Conservation (phyloP, 2,797 vertebrate genomes). For the Hirundo rustica region DNA sequence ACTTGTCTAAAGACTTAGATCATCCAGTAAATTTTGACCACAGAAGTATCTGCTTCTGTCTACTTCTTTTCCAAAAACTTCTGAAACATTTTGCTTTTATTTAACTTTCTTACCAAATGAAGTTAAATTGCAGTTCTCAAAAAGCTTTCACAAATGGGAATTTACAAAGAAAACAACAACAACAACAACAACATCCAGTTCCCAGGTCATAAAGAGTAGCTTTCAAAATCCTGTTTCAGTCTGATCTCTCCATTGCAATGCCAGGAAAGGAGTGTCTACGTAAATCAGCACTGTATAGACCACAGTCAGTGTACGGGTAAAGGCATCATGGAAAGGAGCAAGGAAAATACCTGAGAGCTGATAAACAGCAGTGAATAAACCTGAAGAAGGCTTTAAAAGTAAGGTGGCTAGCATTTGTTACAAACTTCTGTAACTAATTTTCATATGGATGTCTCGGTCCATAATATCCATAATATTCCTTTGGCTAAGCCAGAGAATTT, state of each 20-base stretch:
- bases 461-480: neutral
- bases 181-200: neutral
- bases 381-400: neutral
- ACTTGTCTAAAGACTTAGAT: neutral
- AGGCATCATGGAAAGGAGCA: neutral
- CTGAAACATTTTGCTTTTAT: neutral
- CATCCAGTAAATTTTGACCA: neutral
- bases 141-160: neutral
- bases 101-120: neutral
- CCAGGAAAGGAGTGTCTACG: neutral
- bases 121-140: neutral
- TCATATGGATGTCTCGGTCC: neutral
- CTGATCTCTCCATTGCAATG: neutral
- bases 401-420: neutral
- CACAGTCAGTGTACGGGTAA: neutral
- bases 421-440: neutral
- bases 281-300: neutral
- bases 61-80: neutral
- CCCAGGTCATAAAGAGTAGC: neutral
- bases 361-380: neutral
- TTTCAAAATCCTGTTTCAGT: neutral
- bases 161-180: neutral
- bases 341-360: neutral
- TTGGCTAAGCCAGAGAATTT: neutral
- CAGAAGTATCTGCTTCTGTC: neutral